Evolutionary conservation across 2,888 invertebrate species (phyloP).

Genomic region (Synergus umbraculus): DNA sequence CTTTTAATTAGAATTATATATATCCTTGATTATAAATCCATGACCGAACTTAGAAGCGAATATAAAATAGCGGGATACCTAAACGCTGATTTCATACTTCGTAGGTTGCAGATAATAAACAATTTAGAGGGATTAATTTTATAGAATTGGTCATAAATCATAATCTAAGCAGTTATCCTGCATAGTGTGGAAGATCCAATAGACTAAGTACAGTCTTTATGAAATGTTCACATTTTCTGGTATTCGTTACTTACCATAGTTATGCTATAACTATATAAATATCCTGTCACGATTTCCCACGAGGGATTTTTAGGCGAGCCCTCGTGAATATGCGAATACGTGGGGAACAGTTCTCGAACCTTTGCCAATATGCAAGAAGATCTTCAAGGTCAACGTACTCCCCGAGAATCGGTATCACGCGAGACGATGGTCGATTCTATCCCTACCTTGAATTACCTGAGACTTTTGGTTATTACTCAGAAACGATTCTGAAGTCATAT

Average conservation of each 20-base stretch:
- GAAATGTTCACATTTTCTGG: not conserved
- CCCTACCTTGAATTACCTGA: constrained; percentile 2
- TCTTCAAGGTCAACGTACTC: constrained; percentile 34
- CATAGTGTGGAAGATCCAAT: not conserved
- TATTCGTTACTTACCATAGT: not conserved
- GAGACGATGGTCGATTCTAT: constrained; percentile 19
- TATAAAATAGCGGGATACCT: not conserved
- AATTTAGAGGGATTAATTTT: not conserved
- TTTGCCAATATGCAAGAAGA: constrained; percentile 35
- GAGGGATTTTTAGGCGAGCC: constrained; percentile 4
- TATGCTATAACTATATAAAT: not conserved
- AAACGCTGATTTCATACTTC: not conserved
- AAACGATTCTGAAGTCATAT: not conserved
- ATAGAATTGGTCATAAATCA: not conserved
- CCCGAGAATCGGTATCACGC: constrained; percentile 27
- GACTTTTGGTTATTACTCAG: not conserved
- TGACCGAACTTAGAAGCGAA: not conserved
- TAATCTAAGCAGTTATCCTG: not conserved
- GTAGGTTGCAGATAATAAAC: not conserved
- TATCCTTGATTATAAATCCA: not conserved
- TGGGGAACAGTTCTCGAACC: constrained; percentile 8
- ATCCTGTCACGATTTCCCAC: constrained; percentile 3
- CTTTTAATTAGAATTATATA: not conserved
- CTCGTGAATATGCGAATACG: constrained; percentile 14
- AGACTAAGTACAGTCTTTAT: not conserved